Conservation (phyloP, 2,113 vertebrate species). For the Tenebrosternarchus preto region DNA sequence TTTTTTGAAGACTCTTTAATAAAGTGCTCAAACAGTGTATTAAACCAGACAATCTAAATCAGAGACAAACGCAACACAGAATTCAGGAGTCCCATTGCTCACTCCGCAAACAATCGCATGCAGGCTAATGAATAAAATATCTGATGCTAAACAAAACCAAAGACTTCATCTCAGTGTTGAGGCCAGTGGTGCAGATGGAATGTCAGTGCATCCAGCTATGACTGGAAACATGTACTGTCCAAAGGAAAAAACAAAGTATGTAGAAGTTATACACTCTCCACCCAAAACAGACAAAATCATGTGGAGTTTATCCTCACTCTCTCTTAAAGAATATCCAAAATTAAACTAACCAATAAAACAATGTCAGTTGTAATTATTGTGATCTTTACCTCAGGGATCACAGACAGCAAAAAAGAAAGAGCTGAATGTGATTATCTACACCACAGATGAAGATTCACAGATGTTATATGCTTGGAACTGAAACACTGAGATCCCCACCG, state of each 20-base stretch:
- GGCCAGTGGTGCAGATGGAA: background rate
- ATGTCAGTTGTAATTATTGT: background rate
- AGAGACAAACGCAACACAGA: constrained; percentile 10
- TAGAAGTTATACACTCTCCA: no score
- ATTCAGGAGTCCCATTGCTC: background rate
- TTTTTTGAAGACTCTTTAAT: constrained; percentile 4
- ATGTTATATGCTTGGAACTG: no score
- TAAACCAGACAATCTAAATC: constrained; percentile 1
- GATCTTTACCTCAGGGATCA: background rate
- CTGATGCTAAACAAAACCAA: background rate
- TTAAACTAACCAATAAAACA: constrained; percentile 1
- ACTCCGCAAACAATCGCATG: background rate
- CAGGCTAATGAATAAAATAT: background rate
- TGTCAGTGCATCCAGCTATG: background rate
- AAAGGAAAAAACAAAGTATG: background rate
- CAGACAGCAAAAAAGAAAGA: background rate
- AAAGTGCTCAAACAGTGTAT: background rate
- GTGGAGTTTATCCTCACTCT: background rate
- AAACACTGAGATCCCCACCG: no score
- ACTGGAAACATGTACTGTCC: background rate
- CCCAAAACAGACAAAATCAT: no score
- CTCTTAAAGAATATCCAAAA: background rate
- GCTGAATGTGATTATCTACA: no score
- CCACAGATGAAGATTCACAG: no score
- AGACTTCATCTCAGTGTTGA: background rate